phyloP scores from a whole-genome alignment of 2,113 vertebrate genomes.

The Centropus unirufus region DNA sequence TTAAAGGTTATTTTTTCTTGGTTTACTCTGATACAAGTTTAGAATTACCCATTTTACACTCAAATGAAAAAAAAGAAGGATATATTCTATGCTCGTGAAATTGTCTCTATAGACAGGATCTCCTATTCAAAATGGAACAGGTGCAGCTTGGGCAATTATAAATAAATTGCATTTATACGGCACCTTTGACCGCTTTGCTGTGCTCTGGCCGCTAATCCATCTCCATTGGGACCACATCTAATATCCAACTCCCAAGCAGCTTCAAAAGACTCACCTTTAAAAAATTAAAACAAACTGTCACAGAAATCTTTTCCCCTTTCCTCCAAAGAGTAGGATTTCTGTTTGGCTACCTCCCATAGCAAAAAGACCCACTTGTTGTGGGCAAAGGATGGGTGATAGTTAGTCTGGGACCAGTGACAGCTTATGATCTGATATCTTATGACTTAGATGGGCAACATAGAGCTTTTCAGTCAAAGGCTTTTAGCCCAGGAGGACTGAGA shows the following conservation, averaged over 20 bases:
- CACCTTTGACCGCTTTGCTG: slow-evolving; percentile 55
- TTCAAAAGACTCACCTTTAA: slow-evolving; percentile 46
- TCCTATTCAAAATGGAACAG: slow-evolving; percentile 61
- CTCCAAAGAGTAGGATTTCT: slow-evolving; percentile 3
- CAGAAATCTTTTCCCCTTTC: slow-evolving; percentile 45
- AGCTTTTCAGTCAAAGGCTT: slow-evolving; percentile 18
- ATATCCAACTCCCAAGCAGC: slow-evolving; percentile 25
- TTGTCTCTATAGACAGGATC: slow-evolving; percentile 23
- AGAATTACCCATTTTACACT: slow-evolving; percentile 61
- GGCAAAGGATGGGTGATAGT: slow-evolving; percentile 21
- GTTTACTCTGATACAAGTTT: slow-evolving; percentile 54
- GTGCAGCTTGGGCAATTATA: slow-evolving; percentile 63
- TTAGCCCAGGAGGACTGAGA: slow-evolving; percentile 8
- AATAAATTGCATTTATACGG: slow-evolving; percentile 70
- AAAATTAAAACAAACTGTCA: slow-evolving; percentile 38
- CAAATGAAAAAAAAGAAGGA: slow-evolving; percentile 19
- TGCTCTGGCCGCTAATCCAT: slow-evolving; percentile 56
- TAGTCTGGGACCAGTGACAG: neutral
- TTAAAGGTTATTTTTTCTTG: slow-evolving; percentile 66
- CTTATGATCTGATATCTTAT: slow-evolving; percentile 20
- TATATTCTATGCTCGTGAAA: slow-evolving; percentile 32
- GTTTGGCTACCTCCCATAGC: neutral
- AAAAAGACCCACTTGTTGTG: neutral
- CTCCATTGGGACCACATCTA: slow-evolving; percentile 58
- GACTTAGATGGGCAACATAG: slow-evolving; percentile 18